Conservation (phyloP, 2,888 invertebrate genomes). For the Cerceris rybyensis region DNA sequence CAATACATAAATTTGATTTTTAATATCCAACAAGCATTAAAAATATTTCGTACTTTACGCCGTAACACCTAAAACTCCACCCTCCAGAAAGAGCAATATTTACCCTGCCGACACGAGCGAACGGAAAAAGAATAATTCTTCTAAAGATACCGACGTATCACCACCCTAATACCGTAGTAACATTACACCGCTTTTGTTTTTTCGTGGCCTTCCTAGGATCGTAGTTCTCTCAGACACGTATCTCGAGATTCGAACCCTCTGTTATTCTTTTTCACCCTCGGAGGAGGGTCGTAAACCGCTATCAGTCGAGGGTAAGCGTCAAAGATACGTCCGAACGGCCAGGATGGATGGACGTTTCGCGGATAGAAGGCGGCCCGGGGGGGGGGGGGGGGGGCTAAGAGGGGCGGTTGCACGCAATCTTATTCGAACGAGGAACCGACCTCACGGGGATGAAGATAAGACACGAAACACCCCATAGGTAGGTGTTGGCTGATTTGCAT, state of each 20-base stretch:
- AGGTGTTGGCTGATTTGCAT: conserved; percentile 72
- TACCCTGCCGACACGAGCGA: no score
- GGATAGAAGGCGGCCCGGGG: conserved; percentile 26
- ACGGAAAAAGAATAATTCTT: neutral
- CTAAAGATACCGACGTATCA: neutral
- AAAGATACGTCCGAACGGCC: conserved; percentile 61
- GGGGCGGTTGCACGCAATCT: conserved; percentile 67
- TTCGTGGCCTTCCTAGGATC: conserved; percentile 1
- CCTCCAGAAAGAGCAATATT: neutral
- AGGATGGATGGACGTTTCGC: conserved; percentile 50
- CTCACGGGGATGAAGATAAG: conserved; percentile 70
- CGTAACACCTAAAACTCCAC: neutral
- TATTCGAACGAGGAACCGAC: conserved; percentile 56
- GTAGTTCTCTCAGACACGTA: conserved; percentile 17
- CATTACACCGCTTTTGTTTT: neutral
- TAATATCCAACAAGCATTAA: neutral
- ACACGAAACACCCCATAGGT: conserved; percentile 71
- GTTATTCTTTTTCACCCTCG: conserved; percentile 38
- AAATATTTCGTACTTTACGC: neutral
- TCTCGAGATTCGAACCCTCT: conserved; percentile 17
- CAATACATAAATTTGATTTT: neutral
- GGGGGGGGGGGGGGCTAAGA: neutral
- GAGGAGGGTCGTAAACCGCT: conserved; percentile 47
- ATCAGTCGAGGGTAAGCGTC: conserved; percentile 57
- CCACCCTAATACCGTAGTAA: neutral